These are phyloP conservation scores for Tubulanus polymorphus DNA, from an alignment of 2,888 invertebrate genomes.

Conservation along the genomic window DNA sequence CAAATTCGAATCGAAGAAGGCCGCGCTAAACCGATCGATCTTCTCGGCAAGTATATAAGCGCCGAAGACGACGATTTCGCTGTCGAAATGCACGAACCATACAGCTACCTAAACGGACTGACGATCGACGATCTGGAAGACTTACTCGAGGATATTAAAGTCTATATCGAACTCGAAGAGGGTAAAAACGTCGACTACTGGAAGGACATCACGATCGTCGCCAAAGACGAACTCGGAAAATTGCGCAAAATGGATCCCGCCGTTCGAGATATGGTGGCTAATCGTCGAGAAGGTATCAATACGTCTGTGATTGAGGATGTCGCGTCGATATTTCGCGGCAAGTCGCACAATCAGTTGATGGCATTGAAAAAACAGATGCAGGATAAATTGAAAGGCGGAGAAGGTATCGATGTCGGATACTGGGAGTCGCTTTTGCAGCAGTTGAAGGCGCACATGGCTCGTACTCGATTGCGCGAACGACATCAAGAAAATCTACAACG, in stretches of 20 bases:
- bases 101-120: constrained; percentile 84
- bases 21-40: constrained; percentile 95
- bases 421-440: constrained; percentile 86
- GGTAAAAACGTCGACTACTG: constrained; percentile 87
- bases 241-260: constrained; percentile 66
- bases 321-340: constrained; percentile 84
- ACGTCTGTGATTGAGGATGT: constrained; percentile 88
- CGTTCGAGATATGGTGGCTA: constrained; percentile 23
- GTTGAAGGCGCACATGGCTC: constrained; percentile 91
- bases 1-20: constrained; percentile 95
- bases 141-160: constrained; percentile 89
- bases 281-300: constrained; percentile 77
- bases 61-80: constrained; percentile 76
- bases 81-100: constrained; percentile 97
- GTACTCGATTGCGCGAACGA: constrained; percentile 83
- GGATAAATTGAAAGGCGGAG: constrained; percentile 76
- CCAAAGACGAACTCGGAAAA: constrained; percentile 82
- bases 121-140: constrained; percentile 90
- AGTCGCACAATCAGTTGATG: constrained; percentile 80
- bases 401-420: constrained; percentile 81
- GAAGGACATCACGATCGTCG: constrained; percentile 93
- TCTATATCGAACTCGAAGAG: constrained; percentile 81
- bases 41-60: constrained; percentile 92
- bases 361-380: constrained; percentile 81
- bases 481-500: constrained; percentile 85